Evolutionary conservation across 1,140 invertebrate genomes (phyloP).

Genomic region (Pollicipes pollicipes): DNA sequence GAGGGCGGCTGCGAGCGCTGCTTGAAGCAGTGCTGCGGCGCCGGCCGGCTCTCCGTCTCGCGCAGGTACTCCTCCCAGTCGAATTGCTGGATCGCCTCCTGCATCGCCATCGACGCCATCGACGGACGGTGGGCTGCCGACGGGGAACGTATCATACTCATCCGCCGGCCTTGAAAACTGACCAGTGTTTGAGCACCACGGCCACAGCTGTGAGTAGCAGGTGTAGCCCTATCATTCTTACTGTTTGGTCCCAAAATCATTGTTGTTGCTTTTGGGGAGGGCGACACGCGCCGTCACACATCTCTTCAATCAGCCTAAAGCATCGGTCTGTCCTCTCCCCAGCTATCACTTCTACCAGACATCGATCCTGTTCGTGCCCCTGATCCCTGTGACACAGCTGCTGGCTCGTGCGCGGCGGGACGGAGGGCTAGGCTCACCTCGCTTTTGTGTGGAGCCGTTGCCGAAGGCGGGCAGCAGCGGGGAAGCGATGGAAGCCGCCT

Average conservation of each 20-base stretch:
- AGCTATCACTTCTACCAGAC: too few species aligned
- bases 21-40: constrained; percentile 78
- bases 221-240: too few species aligned
- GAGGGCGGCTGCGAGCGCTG: constrained; percentile 57
- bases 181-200: background rate
- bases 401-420: background rate
- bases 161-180: too few species aligned
- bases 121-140: constrained; percentile 7
- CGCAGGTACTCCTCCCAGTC: constrained; percentile 79
- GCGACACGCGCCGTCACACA: too few species aligned
- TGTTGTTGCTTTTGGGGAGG: too few species aligned
- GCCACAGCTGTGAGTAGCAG: background rate
- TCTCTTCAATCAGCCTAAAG: too few species aligned
- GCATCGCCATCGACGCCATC: background rate
- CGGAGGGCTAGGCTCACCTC: background rate
- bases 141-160: too few species aligned
- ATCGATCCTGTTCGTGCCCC: too few species aligned
- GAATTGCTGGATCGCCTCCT: constrained; percentile 32
- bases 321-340: too few species aligned
- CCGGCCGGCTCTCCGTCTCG: constrained; percentile 56
- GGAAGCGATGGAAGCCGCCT: constrained; percentile 41
- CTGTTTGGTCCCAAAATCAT: too few species aligned
- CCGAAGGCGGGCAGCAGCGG: background rate
- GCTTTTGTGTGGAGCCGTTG: background rate
- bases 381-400: too few species aligned